These are phyloP conservation scores for Cephus rjabovi DNA, from an alignment of 2,888 invertebrate species.

Conservation along the genomic window DNA sequence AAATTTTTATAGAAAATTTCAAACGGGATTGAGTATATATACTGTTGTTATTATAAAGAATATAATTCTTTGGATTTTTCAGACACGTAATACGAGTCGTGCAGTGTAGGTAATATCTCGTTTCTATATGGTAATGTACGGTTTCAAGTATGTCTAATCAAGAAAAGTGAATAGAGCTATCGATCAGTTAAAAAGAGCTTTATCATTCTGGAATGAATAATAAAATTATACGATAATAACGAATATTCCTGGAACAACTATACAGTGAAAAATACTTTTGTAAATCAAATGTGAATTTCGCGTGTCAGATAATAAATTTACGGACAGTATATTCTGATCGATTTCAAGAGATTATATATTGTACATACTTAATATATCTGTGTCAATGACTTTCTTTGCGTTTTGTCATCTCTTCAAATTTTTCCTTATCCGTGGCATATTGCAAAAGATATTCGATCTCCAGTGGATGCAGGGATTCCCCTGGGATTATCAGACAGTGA, in stretches of 20 bases:
- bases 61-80: no score
- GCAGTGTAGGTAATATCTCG: no score
- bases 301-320: not conserved
- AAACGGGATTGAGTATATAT: no score
- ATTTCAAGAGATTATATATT: not conserved
- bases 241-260: not conserved
- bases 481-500: constrained; percentile 93
- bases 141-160: not conserved
- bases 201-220: not conserved
- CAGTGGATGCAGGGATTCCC: constrained; percentile 86
- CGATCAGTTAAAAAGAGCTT: not conserved
- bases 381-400: not conserved
- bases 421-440: constrained; percentile 57
- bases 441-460: constrained; percentile 89
- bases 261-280: not conserved
- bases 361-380: not conserved
- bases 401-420: not conserved
- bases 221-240: not conserved
- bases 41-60: no score
- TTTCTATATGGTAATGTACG: no score
- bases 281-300: not conserved
- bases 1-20: no score
- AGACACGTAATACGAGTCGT: no score
- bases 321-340: not conserved
- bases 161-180: not conserved